These are phyloP conservation scores for Diplodus sargus DNA, from an alignment of 2,797 vertebrate species.

Conservation along the genomic window DNA sequence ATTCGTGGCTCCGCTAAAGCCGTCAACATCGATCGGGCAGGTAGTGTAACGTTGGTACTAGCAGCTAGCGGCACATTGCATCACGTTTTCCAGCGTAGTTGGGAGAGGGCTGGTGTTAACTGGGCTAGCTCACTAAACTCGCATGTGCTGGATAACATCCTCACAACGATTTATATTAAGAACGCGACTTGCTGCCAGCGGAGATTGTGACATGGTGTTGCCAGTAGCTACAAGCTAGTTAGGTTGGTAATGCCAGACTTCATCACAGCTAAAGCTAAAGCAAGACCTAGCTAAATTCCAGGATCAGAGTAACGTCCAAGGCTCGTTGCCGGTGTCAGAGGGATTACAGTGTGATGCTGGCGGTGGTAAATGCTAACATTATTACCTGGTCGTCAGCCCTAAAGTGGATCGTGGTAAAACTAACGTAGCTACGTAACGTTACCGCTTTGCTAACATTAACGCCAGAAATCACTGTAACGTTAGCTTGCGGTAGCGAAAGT, in stretches of 20 bases:
- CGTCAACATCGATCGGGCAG: conserved; percentile 60
- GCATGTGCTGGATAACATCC: not conserved
- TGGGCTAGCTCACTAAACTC: not conserved
- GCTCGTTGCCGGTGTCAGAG: not conserved
- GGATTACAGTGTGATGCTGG: not conserved
- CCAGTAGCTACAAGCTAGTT: conserved; percentile 22
- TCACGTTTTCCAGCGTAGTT: conserved; percentile 69
- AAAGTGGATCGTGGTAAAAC: not conserved
- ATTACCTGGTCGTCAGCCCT: fast-evolving
- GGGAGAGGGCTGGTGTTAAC: conserved; percentile 20
- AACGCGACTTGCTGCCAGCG: not conserved
- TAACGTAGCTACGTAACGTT: not conserved
- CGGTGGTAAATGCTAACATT: not conserved
- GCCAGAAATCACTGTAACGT: not conserved
- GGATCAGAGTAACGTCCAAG: not conserved
- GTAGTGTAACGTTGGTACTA: conserved; percentile 59
- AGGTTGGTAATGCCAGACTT: not conserved
- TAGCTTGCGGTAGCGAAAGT: conserved; percentile 39
- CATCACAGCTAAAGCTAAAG: conserved; percentile 30
- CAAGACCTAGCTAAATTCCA: not conserved
- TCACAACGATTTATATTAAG: not conserved
- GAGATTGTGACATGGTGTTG: not conserved
- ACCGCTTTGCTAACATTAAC: conserved; percentile 3
- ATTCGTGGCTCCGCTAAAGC: conserved; percentile 59
- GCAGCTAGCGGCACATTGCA: conserved; percentile 68